phyloP scores from a whole-genome alignment of 2,888 invertebrate genomes.

The Andrena fulva region DNA sequence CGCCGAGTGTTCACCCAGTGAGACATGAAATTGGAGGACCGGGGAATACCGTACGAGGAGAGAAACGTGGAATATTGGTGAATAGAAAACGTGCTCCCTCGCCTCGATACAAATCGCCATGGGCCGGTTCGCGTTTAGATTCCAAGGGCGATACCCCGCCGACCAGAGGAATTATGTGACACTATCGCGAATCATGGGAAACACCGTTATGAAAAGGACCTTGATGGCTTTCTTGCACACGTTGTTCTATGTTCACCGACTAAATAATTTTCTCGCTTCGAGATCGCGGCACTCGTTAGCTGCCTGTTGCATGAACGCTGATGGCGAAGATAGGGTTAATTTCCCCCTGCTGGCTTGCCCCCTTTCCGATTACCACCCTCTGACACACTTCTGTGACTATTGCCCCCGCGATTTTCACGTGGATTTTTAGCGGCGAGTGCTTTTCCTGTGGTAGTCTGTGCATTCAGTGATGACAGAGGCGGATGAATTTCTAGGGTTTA shows the following conservation, averaged over 20 bases:
- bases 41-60: background rate
- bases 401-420: background rate
- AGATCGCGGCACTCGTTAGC: slow-evolving; percentile 4
- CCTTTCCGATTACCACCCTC: background rate
- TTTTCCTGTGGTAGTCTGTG: background rate
- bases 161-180: slow-evolving; percentile 25
- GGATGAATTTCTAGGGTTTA: background rate
- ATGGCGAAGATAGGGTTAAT: slow-evolving; percentile 46
- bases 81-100: background rate
- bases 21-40: background rate
- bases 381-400: background rate
- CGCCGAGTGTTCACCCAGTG: too few relatives aligned
- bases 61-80: background rate
- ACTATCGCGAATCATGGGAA: slow-evolving; percentile 11
- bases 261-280: slow-evolving; percentile 25
- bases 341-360: slow-evolving; percentile 20
- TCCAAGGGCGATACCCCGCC: slow-evolving; percentile 9
- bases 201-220: background rate
- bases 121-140: slow-evolving; percentile 8
- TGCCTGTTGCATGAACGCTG: slow-evolving; percentile 51
- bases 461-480: background rate
- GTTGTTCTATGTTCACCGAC: background rate
- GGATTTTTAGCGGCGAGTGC: too few relatives aligned
- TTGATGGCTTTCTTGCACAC: slow-evolving; percentile 1
- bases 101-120: too few relatives aligned